A percentile compares a stretch with the other conserved stretches of the same genome.
phyloP scores from a whole-genome alignment of 2,888 invertebrate genomes.

The Sminthurides aquaticus region DNA sequence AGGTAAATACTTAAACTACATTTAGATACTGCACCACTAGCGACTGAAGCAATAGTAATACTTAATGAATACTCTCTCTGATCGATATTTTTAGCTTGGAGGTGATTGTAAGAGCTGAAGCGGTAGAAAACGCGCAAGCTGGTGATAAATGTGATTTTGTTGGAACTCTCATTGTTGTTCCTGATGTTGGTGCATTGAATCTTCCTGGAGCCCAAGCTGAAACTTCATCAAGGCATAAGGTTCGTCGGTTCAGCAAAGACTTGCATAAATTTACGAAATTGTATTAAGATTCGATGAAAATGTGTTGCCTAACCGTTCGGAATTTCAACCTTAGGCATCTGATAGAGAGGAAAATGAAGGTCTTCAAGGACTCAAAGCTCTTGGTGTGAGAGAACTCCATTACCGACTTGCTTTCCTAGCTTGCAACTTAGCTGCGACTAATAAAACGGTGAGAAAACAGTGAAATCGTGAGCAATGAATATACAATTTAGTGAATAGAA shows the following conservation, averaged over 20 bases:
- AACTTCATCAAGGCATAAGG: constrained; percentile 45
- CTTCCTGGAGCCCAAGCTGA: constrained; percentile 82
- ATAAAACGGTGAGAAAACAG: constrained; percentile 62
- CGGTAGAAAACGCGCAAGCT: constrained; percentile 91
- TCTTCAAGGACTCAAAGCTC: constrained; percentile 72
- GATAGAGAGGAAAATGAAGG: constrained; percentile 69
- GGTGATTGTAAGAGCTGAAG: constrained; percentile 86
- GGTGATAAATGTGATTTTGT: constrained; percentile 83
- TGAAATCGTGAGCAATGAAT: not conserved
- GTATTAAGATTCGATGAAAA: constrained; percentile 8
- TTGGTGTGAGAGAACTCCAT: constrained; percentile 77
- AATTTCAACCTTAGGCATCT: too few relatives aligned
- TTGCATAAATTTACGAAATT: not conserved
- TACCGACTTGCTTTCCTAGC: constrained; percentile 89
- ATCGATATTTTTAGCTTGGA: constrained; percentile 60
- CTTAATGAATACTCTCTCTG: not conserved
- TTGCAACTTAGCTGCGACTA: constrained; percentile 81
- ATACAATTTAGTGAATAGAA: not conserved
- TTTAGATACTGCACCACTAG: not conserved
- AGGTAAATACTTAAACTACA: constrained; percentile 58
- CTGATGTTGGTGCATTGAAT: constrained; percentile 82
- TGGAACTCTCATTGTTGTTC: constrained; percentile 92
- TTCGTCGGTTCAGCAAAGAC: too few relatives aligned
- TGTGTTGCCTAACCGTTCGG: too few relatives aligned
- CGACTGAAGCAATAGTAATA: not conserved